Conservation (phyloP, 2,797 vertebrate species). For the Gila robusta region DNA sequence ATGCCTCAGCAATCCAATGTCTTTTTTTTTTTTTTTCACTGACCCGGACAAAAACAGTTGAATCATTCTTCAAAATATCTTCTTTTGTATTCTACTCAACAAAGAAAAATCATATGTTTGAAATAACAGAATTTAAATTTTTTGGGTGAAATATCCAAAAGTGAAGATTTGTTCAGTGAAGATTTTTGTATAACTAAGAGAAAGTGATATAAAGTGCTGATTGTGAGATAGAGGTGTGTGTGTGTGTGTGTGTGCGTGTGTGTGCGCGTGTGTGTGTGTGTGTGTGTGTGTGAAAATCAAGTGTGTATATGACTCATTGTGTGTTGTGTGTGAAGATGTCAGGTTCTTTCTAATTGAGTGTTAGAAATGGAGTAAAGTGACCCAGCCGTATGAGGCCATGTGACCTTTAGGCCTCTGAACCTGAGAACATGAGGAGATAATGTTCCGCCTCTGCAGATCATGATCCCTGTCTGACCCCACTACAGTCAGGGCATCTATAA, state of each 20-base stretch:
- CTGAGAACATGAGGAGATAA: constrained; percentile 74
- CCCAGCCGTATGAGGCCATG: constrained; percentile 76
- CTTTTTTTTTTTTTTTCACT: neutral
- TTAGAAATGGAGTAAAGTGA: constrained; percentile 78
- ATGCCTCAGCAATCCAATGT: neutral
- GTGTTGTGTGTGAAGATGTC: constrained; percentile 61
- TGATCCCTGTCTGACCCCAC: constrained; percentile 62
- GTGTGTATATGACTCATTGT: constrained; percentile 25
- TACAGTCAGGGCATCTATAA: constrained; percentile 50
- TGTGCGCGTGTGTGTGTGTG: too few relatives aligned
- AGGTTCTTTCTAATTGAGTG: constrained; percentile 53
- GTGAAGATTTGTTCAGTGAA: neutral
- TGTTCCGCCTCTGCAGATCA: constrained; percentile 80
- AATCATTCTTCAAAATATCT: neutral
- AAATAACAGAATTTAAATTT: neutral
- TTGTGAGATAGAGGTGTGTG: neutral
- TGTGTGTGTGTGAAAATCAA: neutral
- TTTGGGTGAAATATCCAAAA: neutral
- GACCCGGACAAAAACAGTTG: neutral
- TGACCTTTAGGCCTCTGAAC: constrained; percentile 63
- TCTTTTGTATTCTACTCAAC: neutral
- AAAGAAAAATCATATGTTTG: neutral
- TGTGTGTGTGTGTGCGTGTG: too few relatives aligned
- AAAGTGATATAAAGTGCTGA: neutral
- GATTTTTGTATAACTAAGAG: neutral